Evolutionary conservation across 2,797 vertebrate genomes (phyloP), one percentile per base, ranked within the genome.

Genomic region (Zalophus californianus): DNA sequence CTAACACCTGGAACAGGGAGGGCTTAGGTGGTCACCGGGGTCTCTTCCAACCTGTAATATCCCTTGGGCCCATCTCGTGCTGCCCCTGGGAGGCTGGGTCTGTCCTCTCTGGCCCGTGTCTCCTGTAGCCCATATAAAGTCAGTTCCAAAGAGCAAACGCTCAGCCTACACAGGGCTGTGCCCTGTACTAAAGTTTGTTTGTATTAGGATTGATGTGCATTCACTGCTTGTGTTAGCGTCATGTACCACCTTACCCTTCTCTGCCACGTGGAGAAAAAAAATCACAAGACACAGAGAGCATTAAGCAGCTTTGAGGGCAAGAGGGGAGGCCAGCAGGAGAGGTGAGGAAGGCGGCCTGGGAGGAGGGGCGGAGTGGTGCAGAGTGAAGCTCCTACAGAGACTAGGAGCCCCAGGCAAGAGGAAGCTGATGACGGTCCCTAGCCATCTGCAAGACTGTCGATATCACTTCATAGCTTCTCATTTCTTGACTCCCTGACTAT

Each of bases 1-100:
- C 60, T 25, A 64, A 78, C 32, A 41, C 25, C 16, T 32, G 32
- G 73, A 89, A 64, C 35, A 38, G 21, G 27, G 9, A 66, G 68
- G 68, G 48, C 50, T 68, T 86, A 83, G 32, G 68, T 52, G 85
- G 77, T 32, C 29, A 11, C 23, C 7, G 20, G 18, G 32, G 32
- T 25, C 64, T 90, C 68, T 77, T 62, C 29, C 23, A 35, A 60
- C 62, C 77, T 54, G 13, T 48, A 54, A 56, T 14, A 21, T 20
- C 44, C 2, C 23, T 5, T 14, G 48, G 35, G 50, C 52, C 18
- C 23, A 10, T 3, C 2, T 13, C 0, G 0, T 62, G 0, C 54
- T 66, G 54, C 23, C 72, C 82, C 11, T n/a, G 27, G 29, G 9
- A 75, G 48, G 60, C 25, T 21, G 48, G 27, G 7, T 13, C 3